Evolutionary conservation across 2,113 vertebrate genomes (phyloP).

Genomic region (Actenoides hombroni): DNA sequence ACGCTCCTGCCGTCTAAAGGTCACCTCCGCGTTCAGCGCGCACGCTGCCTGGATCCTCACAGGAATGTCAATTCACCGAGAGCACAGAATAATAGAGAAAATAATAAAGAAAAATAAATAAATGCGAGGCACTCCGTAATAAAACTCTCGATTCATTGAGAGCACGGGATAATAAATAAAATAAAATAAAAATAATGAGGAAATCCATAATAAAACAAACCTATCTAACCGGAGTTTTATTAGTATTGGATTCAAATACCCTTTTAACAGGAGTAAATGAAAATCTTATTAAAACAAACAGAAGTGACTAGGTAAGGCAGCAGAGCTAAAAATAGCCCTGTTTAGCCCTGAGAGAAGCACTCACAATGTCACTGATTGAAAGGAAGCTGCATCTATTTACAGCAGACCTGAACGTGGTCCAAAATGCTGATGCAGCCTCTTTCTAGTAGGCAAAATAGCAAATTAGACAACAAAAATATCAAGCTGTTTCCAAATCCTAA

Average conservation of each 20-base stretch:
- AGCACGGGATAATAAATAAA: neutral
- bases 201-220: neutral
- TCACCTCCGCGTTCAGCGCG: neutral
- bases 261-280: constrained; percentile 20
- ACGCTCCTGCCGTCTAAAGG: neutral
- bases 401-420: constrained; percentile 17
- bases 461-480: constrained; percentile 33
- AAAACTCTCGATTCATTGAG: neutral
- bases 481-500: constrained; percentile 15
- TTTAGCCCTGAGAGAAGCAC: neutral
- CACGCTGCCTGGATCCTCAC: neutral
- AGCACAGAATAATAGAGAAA: neutral
- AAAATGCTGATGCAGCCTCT: constrained; percentile 33
- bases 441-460: constrained; percentile 44
- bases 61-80: neutral
- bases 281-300: constrained; percentile 40
- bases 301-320: constrained; percentile 8
- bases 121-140: neutral
- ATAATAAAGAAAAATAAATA: neutral
- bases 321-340: neutral
- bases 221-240: neutral
- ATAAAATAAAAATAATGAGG: neutral
- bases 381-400: constrained; percentile 49
- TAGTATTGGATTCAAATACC: neutral
- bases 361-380: constrained; percentile 15